Evolutionary conservation across 2,113 vertebrate species (phyloP).

Genomic region (Caranx melampygus): DNA sequence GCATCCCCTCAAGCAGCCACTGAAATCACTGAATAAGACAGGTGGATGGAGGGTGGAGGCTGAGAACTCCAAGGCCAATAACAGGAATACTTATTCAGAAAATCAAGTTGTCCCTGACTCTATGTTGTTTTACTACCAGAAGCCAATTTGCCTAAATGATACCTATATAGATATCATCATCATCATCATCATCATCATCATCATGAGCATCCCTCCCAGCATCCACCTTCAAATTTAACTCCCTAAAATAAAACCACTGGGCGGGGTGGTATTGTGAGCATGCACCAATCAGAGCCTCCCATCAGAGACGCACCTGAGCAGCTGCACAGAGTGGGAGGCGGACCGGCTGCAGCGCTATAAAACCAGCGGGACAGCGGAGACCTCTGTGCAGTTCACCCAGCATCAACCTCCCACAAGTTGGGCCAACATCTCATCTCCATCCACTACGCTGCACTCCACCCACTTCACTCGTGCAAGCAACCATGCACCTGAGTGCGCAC

Average conservation of each 20-base stretch:
- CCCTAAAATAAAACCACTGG: conserved; percentile 40
- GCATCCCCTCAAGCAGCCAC: too few relatives aligned
- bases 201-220: neutral
- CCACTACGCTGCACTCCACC: fast-evolving
- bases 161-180: neutral
- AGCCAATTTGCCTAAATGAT: too few relatives aligned
- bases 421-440: neutral
- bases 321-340: conserved; percentile 84
- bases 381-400: conserved; percentile 11
- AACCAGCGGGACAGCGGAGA: neutral
- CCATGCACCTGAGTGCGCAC: conserved; percentile 86
- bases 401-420: neutral
- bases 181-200: too few relatives aligned
- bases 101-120: too few relatives aligned
- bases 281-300: conserved; percentile 82
- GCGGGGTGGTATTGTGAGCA: conserved; percentile 26
- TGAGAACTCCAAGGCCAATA: too few relatives aligned
- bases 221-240: neutral
- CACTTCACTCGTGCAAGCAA: conserved; percentile 30
- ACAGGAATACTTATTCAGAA: too few relatives aligned
- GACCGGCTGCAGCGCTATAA: conserved; percentile 82
- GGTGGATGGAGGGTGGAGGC: too few relatives aligned
- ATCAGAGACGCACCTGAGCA: conserved; percentile 90
- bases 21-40: too few relatives aligned
- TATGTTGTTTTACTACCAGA: neutral